Conservation (phyloP, 2,797 vertebrate species). For the Sitta carolinensis region DNA sequence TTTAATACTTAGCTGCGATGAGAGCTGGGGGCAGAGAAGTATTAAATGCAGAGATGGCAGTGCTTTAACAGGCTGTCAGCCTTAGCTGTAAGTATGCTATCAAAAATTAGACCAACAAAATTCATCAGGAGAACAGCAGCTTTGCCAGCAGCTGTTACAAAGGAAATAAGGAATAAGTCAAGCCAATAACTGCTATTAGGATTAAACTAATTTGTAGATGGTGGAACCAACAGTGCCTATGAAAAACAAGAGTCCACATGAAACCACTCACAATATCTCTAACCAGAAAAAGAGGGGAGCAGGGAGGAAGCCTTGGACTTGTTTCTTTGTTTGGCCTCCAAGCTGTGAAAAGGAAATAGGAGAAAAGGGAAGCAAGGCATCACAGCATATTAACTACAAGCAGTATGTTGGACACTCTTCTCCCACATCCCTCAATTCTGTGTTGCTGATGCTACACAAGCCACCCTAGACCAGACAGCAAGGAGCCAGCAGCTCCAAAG, state of each 20-base stretch:
- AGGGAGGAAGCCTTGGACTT: neutral
- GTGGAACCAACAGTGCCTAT: neutral
- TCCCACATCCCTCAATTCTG: neutral
- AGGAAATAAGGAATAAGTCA: neutral
- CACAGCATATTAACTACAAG: neutral
- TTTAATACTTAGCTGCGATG: neutral
- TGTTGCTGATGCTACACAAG: neutral
- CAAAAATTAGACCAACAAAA: neutral
- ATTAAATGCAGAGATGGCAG: neutral
- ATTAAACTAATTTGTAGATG: neutral
- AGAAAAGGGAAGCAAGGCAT: neutral
- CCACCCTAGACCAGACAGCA: neutral
- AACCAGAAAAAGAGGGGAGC: neutral
- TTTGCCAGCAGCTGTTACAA: neutral
- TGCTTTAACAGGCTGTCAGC: neutral
- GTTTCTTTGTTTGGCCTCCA: neutral
- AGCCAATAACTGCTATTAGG: neutral
- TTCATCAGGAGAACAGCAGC: constrained; percentile 2
- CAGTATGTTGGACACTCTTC: neutral
- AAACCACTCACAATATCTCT: neutral
- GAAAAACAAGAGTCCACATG: neutral
- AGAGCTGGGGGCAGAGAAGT: neutral
- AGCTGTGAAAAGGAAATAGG: neutral
- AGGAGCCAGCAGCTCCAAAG: neutral
- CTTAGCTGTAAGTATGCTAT: neutral